Percentiles rank a stretch among this genome's conserved stretches.
These are phyloP conservation scores for Falco peregrinus DNA, from an alignment of 2,797 vertebrate species.

Conservation along the genomic window DNA sequence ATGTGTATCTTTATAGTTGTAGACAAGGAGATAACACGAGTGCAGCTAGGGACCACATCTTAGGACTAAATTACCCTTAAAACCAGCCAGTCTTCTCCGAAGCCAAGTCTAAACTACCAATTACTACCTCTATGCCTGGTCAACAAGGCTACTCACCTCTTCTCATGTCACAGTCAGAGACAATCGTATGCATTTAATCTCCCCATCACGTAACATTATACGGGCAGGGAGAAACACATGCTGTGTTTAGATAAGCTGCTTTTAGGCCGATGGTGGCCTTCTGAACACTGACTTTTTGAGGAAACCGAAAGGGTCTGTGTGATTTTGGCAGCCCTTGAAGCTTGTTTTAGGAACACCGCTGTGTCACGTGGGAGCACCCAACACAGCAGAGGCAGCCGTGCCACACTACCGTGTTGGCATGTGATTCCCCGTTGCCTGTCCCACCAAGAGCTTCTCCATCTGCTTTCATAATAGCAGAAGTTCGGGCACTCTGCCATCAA, in stretches of 20 bases:
- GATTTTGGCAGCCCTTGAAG: not conserved
- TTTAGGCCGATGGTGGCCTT: not conserved
- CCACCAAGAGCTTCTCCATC: not conserved
- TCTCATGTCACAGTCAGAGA: not conserved
- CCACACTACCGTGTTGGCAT: rapidly evolving
- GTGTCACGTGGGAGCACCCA: not conserved
- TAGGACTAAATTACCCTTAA: not conserved
- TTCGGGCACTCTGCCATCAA: not conserved
- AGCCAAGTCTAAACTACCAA: not conserved
- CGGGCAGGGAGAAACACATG: not conserved
- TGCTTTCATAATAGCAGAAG: not conserved
- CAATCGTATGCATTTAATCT: not conserved
- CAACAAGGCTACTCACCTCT: not conserved
- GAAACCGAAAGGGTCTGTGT: not conserved
- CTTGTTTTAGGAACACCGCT: not conserved
- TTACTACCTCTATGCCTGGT: not conserved
- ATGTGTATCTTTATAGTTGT: not conserved
- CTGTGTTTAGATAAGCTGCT: not conserved
- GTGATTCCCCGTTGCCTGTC: not conserved
- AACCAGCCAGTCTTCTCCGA: not conserved
- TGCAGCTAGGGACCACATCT: not conserved
- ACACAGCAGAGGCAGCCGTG: not conserved
- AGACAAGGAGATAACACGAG: not conserved
- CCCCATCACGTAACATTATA: not conserved
- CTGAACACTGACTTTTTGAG: not conserved